Evolutionary conservation across 1,140 invertebrate genomes (phyloP), one percentile per base, ranked within the genome.

Genomic region (Aphis craccivora): DNA sequence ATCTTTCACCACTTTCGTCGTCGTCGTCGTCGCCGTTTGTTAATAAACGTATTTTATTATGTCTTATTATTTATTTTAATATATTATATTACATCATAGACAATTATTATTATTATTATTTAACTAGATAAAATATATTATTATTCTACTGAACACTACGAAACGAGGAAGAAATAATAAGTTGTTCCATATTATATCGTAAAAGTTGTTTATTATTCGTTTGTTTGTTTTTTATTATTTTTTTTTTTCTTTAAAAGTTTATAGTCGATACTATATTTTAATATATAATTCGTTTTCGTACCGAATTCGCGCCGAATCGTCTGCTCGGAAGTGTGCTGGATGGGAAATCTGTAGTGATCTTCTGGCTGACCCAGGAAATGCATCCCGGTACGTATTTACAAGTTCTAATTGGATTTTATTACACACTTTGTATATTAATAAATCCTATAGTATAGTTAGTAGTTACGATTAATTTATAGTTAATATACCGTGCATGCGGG

Each of bases 311-410:
- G 87, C 20, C 83, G 22, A 37, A 25, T 23, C 81, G 81, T 9
- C 37, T 25, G 83, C 60, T 76, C 60, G 30, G 60, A 8, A 48
- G 43, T 40, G 45, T 51, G n/a, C 86, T 25, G 51, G 51, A 90
- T 25, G 48, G 8, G 51, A 90, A 55, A 55, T 90, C 22, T 55
- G 20, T 35, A 37, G 22, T 30, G 60, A 40, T 37, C 91, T 48
- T 51, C 48, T 48, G 30, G 81, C 35, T 83, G 18, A 25, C 55
- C 81, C 91, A 53, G 91, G 91, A 93, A 93, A 93, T 93, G 91
- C 37, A 93, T 93, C 81, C 48, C 51, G 91, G 91, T 93, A 93
- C 35, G 91, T 93, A 93, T 84, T 48, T 43, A 88, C 45, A n/a
- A 30, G 87, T 88, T 55, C n/a, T n/a, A 53, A 90, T 37, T 90